Base-by-base conservation (phyloP, 2,888 invertebrate species). In the Plusia festucae region DNA sequence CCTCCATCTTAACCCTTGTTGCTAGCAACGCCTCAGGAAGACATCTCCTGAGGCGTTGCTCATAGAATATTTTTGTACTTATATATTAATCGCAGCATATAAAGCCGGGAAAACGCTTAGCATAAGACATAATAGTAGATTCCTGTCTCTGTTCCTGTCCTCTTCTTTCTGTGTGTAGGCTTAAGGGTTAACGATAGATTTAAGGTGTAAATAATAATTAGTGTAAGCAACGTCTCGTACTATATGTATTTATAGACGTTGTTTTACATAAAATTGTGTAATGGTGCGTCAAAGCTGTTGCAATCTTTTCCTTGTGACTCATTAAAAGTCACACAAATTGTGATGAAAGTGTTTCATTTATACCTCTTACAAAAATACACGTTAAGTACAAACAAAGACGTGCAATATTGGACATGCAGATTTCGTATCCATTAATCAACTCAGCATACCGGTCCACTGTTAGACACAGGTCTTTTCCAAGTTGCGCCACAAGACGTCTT, bases 131-230 rank as follows among this genome's bases (percentile, higher is more conserved):
- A n/a, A 49, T 34, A 20, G 11, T 51, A 30, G 32, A 20, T 57
- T 30, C 18, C 51, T 60, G 60, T 67, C 63, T 64, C 60, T 68
- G 64, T 73, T 73, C 74, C 61, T 68, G 69, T 75, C 69, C 59
- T 68, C 78, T 66, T 75, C 64, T 73, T 64, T 77, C 78, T 68
- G 16, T 46, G 44, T 57, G 53, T 75, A 73, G 68, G 1, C 34
- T 2, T 68, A 72, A 44, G 65, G 34, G 34, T 16, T 74, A 75
- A 56, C 72, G 59, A 24, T 64, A 68, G 59, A 2, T 40, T 6
- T 75, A 75, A 76, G 64, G 46, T 56, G 74, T 77, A 77, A 32
- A 76, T 76, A 18, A 6, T 72, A n/a, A n/a, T n/a, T n/a, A 73
- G 60, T 46, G 30, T 46, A 53, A 59, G 52, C 65, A 75, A 57